A percentile compares a stretch with the other conserved stretches of the same genome.
Conservation (phyloP, 2,113 vertebrate species). For the Tachycineta bicolor region DNA sequence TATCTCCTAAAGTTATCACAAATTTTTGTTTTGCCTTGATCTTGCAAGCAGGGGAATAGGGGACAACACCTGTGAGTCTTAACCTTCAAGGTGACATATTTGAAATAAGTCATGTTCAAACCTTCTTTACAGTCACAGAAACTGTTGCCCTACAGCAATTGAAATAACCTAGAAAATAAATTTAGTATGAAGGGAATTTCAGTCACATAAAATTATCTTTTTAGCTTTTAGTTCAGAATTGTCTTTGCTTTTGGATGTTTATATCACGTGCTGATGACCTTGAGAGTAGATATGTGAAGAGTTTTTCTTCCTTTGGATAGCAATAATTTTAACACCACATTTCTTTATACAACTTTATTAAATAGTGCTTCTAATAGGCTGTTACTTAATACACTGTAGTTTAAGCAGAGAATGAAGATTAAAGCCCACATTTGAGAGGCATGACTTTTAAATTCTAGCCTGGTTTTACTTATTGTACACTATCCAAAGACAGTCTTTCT, state of each 20-base stretch:
- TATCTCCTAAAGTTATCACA: neutral
- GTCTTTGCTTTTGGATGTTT: conserved; percentile 43
- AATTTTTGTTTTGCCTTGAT: conserved; percentile 19
- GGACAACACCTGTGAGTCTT: conserved; percentile 32
- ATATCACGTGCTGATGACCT: neutral
- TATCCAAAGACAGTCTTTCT: conserved; percentile 33
- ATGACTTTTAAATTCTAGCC: conserved; percentile 43
- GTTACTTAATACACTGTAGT: neutral
- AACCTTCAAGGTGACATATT: conserved; percentile 57
- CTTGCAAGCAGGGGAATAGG: neutral
- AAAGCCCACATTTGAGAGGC: conserved; percentile 23
- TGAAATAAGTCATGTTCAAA: conserved; percentile 55
- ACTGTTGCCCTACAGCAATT: conserved; percentile 37
- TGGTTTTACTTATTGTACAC: conserved; percentile 46
- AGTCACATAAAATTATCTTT: conserved; percentile 29
- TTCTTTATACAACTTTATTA: neutral
- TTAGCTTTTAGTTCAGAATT: conserved; percentile 37
- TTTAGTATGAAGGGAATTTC: conserved; percentile 10
- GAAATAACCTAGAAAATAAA: conserved; percentile 54
- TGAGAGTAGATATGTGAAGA: neutral
- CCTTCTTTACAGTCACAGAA: conserved; percentile 46
- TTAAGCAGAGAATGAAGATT: conserved; percentile 50
- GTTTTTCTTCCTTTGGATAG: conserved; percentile 1
- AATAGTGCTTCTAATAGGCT: neutral
- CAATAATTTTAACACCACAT: conserved; percentile 20